Base-by-base conservation (phyloP, 1,140 invertebrate species). In the Eubasilissa regina region DNA sequence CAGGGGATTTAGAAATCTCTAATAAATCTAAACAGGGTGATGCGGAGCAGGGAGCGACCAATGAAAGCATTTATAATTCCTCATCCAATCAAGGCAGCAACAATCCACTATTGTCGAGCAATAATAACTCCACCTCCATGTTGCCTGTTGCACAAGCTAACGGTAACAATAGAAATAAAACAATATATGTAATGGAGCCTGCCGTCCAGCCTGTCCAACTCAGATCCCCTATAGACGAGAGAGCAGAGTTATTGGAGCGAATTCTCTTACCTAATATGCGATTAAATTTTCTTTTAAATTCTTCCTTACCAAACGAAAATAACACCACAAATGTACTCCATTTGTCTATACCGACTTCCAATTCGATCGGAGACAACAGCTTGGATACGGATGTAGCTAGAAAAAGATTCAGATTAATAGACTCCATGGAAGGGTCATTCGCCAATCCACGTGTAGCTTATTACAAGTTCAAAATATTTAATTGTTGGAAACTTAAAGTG, bases 391-490 rank as follows among this genome's bases (percentile, higher is more conserved):
- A 87, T 47, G 84, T 87, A 15, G 85, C 85, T 78, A 87, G 83
- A 64, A 88, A 86, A 83, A 85, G 86, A 55, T 86, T 86, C 0
- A 87, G 87, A 81, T 68, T 87, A 3, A 85, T 86, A 78, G 87
- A 88, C 11, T 86, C 86, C 74, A 84, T 88, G 10, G 87, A 87
- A 76, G 89, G 88, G 83, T 84, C 85, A 0, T 87, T 86, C 75
- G 85, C 87, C 75, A 87, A 86, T 21, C 91, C 89, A 81, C 92
- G 93, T 0, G 94, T 94, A 83, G 94, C 94, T 83, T 97, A 95
- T 88, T 97, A 97, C 86, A 96, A 96, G 84, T 95, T 96, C 84
- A 93, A 93, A 85, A 86, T 96, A 17, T 92, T 94, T 6, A 94
- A 93, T 78, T 93, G 93, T 85, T 85, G 89, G 78, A 81, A 90